Base-by-base conservation (phyloP, 2,888 invertebrate genomes). In the Anorthoa munda region DNA sequence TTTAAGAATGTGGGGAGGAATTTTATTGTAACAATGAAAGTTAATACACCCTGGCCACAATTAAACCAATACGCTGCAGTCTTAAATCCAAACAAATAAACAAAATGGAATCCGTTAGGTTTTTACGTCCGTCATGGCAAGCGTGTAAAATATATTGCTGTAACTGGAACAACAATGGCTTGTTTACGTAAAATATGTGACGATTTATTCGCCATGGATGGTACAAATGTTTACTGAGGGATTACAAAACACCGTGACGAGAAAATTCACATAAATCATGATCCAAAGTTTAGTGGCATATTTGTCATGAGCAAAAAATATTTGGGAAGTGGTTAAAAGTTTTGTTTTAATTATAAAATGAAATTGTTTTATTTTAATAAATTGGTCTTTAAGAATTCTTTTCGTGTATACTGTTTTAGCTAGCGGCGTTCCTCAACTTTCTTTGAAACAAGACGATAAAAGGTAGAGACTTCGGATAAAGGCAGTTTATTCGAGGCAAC, bases 161-260 rank as follows among this genome's bases (percentile, higher is more conserved):
- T 84, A 86, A 85, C 88, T 67, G 81, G 65, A 66, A 73, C 72
- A 82, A 91, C 90, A 92, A 91, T 86, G 87, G 90, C 87, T 90
- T 89, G 90, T 91, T 92, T 90, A 82, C 86, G 88, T 90, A 90
- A 92, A 92, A 92, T 90, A 92, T 92, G 88, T 86, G 84, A 79
- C 87, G 87, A 91, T 92, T 91, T 91, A 89, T 91, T 86, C 75
- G 74, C 72, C 75, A 68, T 78, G 75, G 73, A 64, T 61, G 63
- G 76, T 69, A 77, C 77, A 78, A 79, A 76, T 82, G 82, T 80
- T 79, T 86, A 73, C 79, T 65, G 58, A 59, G 21, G 77, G 72
- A 83, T 83, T 83, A 79, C 79, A 68, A 81, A 82, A 74, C 69
- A 79, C 65, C 60, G 70, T 71, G 67, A 68, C 61, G 60, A 77